phyloP scores from a whole-genome alignment of 92 coral and sea anemone genomes.

The Hydrozoanthus gracilis region DNA sequence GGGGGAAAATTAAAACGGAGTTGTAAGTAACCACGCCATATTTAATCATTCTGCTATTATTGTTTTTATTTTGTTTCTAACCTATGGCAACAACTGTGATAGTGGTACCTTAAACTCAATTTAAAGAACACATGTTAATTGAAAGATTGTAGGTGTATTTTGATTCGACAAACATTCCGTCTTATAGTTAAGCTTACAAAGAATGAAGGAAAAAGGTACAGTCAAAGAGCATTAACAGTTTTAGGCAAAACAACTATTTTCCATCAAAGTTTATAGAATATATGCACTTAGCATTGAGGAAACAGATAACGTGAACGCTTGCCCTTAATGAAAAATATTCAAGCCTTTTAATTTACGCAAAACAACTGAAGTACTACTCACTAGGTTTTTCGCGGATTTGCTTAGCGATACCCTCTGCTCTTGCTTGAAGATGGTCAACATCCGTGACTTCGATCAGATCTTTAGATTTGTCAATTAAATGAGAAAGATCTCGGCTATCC shows the following conservation, averaged over 20 bases:
- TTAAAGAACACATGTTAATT: too few relatives aligned
- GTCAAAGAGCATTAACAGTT: not conserved
- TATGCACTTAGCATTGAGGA: too few relatives aligned
- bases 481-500: constrained; percentile 31
- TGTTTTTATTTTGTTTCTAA: too few relatives aligned
- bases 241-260: not conserved
- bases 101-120: too few relatives aligned
- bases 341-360: not conserved
- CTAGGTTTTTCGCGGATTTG: not conserved
- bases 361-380: not conserved
- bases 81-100: too few relatives aligned
- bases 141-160: too few relatives aligned
- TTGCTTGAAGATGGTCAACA: not conserved
- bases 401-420: not conserved
- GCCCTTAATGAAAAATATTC: not conserved
- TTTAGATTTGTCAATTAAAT: not conserved
- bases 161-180: too few relatives aligned
- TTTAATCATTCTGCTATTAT: too few relatives aligned
- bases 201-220: too few relatives aligned
- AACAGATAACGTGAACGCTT: not conserved
- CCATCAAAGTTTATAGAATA: too few relatives aligned
- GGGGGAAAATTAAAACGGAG: not conserved
- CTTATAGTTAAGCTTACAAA: too few relatives aligned
- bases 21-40: not conserved
- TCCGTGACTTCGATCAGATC: constrained; percentile 20